phyloP scores from a whole-genome alignment of 2,888 invertebrate species.

The Embidobia sp. region DNA sequence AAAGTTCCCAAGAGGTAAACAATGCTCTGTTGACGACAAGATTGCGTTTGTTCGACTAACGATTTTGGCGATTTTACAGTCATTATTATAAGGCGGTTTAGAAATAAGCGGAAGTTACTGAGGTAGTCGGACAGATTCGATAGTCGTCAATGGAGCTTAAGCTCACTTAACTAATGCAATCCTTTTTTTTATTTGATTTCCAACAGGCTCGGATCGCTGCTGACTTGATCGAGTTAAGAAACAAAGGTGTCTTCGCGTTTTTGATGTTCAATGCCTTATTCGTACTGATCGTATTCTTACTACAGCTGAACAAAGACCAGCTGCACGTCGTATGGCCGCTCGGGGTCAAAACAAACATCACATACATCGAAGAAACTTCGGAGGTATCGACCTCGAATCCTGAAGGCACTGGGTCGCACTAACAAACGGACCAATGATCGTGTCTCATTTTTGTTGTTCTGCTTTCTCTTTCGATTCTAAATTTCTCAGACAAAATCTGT shows the following conservation, averaged over 20 bases:
- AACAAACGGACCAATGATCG: conserved; percentile 61
- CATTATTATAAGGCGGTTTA: too few species aligned
- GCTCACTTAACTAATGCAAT: conserved; percentile 72
- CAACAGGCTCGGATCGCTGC: conserved; percentile 93
- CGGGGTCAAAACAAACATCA: conserved; percentile 96
- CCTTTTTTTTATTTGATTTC: conserved; percentile 70
- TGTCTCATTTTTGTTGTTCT: too few species aligned
- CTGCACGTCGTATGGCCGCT: conserved; percentile 98
- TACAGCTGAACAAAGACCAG: conserved; percentile 99
- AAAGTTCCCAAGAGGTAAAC: conserved; percentile 95
- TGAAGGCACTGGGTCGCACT: conserved; percentile 63
- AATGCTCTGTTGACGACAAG: conserved; percentile 75
- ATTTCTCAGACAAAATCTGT: too few species aligned
- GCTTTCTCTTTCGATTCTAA: too few species aligned
- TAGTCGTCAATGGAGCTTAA: conserved; percentile 64
- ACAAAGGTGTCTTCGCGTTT: conserved; percentile 98
- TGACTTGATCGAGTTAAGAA: conserved; percentile 96
- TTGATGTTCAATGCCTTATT: conserved; percentile 99
- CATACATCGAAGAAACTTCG: conserved; percentile 94
- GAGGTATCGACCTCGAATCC: conserved; percentile 85
- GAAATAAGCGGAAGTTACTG: too few species aligned
- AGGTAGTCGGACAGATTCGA: conserved; percentile 58
- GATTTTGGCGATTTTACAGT: too few species aligned
- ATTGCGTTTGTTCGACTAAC: conserved; percentile 40
- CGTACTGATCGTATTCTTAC: conserved; percentile 98